phyloP scores from a whole-genome alignment of 2,113 vertebrate species.

The Ramphastos sulfuratus region DNA sequence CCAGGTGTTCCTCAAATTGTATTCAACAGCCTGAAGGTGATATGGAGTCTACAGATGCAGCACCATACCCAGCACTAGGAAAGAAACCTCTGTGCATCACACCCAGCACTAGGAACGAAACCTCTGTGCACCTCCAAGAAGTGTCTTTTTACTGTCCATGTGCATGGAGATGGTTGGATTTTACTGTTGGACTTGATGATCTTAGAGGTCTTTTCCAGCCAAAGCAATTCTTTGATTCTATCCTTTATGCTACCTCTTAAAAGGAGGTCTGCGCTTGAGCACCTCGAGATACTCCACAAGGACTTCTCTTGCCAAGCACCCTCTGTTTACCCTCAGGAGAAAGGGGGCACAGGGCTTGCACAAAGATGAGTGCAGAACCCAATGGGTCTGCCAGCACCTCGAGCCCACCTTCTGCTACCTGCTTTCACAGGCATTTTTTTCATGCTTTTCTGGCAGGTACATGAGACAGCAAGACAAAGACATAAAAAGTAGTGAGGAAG shows the following conservation, averaged over 20 bases:
- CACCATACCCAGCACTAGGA: not conserved
- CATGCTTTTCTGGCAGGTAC: not conserved
- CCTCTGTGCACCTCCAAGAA: not conserved
- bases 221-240: no score
- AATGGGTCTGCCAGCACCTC: not conserved
- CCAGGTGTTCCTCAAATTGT: not conserved
- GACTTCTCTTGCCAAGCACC: not conserved
- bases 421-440: not conserved
- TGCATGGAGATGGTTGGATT: no score
- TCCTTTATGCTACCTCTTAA: not conserved
- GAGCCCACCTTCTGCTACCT: not conserved
- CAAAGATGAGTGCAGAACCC: not conserved
- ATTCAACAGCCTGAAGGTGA: not conserved
- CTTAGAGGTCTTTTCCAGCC: no score
- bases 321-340: not conserved
- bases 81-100: no score
- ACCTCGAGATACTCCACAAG: not conserved
- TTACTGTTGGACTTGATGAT: no score
- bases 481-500: not conserved
- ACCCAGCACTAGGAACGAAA: not conserved
- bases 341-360: not conserved
- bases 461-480: not conserved
- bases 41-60: not conserved
- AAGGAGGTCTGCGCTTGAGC: not conserved
- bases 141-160: rapidly evolving